Conservation (phyloP, 2,888 invertebrate species). For the Tachina fera region DNA sequence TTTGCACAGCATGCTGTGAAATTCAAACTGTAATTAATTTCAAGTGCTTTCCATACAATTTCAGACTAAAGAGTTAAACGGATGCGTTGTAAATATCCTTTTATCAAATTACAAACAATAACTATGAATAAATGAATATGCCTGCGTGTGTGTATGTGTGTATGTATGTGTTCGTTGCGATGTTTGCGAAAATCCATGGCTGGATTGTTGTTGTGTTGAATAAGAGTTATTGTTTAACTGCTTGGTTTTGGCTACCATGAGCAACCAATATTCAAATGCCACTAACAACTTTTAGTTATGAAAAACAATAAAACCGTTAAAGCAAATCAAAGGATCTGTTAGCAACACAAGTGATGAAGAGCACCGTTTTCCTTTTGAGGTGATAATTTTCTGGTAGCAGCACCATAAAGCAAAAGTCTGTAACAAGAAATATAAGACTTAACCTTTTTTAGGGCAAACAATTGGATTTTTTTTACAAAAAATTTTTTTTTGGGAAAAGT, state of each 20-base stretch:
- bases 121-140: conserved; percentile 55
- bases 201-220: conserved; percentile 9
- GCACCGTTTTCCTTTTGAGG: background rate
- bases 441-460: too few species aligned
- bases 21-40: conserved; percentile 72
- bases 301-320: conserved; percentile 48
- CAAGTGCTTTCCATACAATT: conserved; percentile 71
- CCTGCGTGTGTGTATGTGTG: background rate
- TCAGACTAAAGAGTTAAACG: conserved; percentile 71
- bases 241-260: conserved; percentile 56
- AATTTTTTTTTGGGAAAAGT: too few species aligned
- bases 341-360: background rate
- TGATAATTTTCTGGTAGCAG: too few species aligned
- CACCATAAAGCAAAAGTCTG: too few species aligned
- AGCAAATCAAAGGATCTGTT: conserved; percentile 33
- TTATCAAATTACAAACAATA: conserved; percentile 74
- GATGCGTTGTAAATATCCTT: conserved; percentile 72
- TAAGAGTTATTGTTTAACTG: conserved; percentile 40
- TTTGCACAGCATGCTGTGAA: conserved; percentile 59
- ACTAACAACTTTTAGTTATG: conserved; percentile 59
- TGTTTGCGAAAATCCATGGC: conserved; percentile 23
- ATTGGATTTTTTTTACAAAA: too few species aligned
- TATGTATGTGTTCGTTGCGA: background rate
- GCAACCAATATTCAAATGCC: conserved; percentile 68
- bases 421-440: too few species aligned